These are phyloP conservation scores for Leucania comma DNA, from an alignment of 2,888 invertebrate genomes.

Conservation along the genomic window DNA sequence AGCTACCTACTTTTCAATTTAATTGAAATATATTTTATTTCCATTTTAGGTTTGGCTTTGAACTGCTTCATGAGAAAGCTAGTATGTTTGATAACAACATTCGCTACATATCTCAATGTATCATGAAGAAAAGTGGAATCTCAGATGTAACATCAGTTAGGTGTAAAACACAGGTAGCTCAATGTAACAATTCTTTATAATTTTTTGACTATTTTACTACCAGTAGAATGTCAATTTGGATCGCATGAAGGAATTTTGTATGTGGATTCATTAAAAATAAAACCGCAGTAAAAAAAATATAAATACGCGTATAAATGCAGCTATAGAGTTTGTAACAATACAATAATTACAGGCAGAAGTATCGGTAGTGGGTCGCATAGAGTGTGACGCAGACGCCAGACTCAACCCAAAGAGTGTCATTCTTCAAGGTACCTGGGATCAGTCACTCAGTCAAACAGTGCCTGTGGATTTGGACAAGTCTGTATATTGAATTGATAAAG, in stretches of 20 bases:
- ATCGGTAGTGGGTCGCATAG: constrained; percentile 92
- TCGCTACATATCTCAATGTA: constrained; percentile 84
- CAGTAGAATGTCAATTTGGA: neutral
- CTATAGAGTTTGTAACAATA: constrained; percentile 5
- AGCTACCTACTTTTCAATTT: neutral
- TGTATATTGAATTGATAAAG: constrained; percentile 45
- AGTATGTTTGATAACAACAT: constrained; percentile 85
- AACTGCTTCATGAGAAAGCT: constrained; percentile 87
- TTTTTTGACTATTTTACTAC: neutral
- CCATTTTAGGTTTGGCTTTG: constrained; percentile 85
- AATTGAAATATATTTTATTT: constrained; percentile 19
- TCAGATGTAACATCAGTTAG: constrained; percentile 82
- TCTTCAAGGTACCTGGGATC: constrained; percentile 92
- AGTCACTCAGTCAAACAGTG: constrained; percentile 86
- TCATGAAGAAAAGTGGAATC: constrained; percentile 84
- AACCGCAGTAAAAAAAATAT: too few species aligned
- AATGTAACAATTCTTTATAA: neutral
- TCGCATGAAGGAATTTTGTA: neutral
- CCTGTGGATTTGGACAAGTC: constrained; percentile 88
- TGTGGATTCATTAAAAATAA: neutral
- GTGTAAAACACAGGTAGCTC: constrained; percentile 85
- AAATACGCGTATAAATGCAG: too few species aligned
- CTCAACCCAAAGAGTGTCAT: constrained; percentile 93
- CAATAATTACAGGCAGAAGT: constrained; percentile 81
- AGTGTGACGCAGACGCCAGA: constrained; percentile 94